These are phyloP conservation scores for Orthonychiurus folsomi DNA, from an alignment of 2,888 invertebrate species.

Conservation along the genomic window DNA sequence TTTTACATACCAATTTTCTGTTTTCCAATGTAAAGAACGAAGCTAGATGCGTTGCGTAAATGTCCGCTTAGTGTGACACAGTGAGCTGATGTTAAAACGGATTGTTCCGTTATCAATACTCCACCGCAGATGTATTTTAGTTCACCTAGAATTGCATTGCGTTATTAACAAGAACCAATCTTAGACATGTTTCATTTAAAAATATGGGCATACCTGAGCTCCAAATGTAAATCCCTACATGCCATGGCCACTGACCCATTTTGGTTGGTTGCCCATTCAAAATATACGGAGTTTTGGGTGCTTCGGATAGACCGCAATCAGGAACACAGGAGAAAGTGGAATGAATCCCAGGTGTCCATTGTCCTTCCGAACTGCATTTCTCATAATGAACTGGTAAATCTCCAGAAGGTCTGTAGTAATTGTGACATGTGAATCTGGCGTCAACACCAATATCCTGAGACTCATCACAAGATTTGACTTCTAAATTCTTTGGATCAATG, in stretches of 20 bases:
- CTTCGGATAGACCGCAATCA: constrained; percentile 38
- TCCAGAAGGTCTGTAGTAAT: constrained; percentile 34
- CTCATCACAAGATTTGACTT: constrained; percentile 34
- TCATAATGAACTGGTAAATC: constrained; percentile 39
- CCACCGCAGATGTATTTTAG: constrained; percentile 48
- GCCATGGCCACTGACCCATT: constrained; percentile 49
- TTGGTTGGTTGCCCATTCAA: constrained; percentile 32
- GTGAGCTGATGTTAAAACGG: constrained; percentile 44
- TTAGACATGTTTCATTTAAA: neutral
- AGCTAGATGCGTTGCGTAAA: constrained; percentile 28
- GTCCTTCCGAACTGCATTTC: constrained; percentile 34
- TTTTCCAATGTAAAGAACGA: constrained; percentile 35
- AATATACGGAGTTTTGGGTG: constrained; percentile 37
- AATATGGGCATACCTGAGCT: constrained; percentile 42
- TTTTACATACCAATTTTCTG: constrained; percentile 35
- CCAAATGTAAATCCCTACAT: constrained; percentile 49
- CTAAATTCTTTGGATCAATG: constrained; percentile 33
- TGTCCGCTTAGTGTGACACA: constrained; percentile 34
- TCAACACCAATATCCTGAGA: constrained; percentile 35
- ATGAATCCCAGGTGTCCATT: constrained; percentile 32
- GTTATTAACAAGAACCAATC: neutral
- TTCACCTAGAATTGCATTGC: constrained; percentile 24
- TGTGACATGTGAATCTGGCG: constrained; percentile 32
- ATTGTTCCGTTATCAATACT: constrained; percentile 48
- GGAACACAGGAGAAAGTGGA: constrained; percentile 34